Base-by-base conservation (phyloP, 1,140 invertebrate genomes). In the Cydia pomonella region DNA sequence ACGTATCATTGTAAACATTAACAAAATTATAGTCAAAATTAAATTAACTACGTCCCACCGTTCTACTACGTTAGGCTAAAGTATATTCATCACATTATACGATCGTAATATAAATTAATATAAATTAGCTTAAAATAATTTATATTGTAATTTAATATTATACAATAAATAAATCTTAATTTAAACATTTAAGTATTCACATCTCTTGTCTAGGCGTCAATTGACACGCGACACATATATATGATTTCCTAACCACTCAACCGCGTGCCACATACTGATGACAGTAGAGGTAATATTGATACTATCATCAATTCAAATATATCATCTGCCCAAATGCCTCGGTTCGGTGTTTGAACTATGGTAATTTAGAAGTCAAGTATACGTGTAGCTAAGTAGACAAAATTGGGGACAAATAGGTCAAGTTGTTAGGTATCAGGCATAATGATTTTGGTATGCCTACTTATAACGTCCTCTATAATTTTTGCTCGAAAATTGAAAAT, bases 201-300 rank as follows among this genome's bases (percentile, higher is more conserved):
- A 21, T 53, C 13, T 53, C 16, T 53, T 53, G 41, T 44, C 41
- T 50, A 18, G 12, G 13, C 44, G 44, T 18, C 53, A 59, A 59
- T 59, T 59, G 53, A 59, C 21, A 59, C 53, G 53, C 21, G 21
- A 59, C 21, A 59, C 3, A 59, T 59, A 53, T 50, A n/a, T 59
- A 59, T 59, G 53, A 23, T 21, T 59, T 59, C 53, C 53, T 23
- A 59, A 59, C 21, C 21, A 59, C 21, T 59, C 53, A 23, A 59
- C 53, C 53, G 53, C 53, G 53, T 59, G 16, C 53, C n/a, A 59
- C 53, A 59, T 59, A 59, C 53, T 59, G 53, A 59, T 21, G 53
- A 59, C 50, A 53, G 50, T 13, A 21, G 21, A 59, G 47, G 47
- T 23, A 21, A 59, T 59, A 21, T 59, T 59, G 21, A 59, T 59